Conservation (phyloP, 2,113 vertebrate species). For the Chauna torquata region DNA sequence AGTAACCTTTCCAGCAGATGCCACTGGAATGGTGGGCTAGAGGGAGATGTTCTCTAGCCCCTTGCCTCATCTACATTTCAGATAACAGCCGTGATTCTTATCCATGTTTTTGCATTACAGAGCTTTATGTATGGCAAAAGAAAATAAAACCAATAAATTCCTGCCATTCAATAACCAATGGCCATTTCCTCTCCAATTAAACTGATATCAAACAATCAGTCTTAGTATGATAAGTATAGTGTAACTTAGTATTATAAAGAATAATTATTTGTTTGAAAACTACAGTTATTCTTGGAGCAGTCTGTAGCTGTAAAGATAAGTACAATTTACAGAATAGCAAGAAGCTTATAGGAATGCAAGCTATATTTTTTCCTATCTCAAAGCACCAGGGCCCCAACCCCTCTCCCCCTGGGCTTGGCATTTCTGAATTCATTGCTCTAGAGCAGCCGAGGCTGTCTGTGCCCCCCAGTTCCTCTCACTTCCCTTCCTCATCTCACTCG, state of each 20-base stretch:
- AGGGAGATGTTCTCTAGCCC: neutral
- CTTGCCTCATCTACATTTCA: neutral
- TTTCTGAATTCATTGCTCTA: neutral
- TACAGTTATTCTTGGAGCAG: conserved; percentile 39
- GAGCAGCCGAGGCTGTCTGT: accelerated
- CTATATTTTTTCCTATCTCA: neutral
- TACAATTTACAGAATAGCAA: neutral
- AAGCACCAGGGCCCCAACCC: neutral
- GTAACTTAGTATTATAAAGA: no score
- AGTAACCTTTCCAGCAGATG: conserved; percentile 31
- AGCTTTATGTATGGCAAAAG: neutral
- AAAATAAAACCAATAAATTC: neutral
- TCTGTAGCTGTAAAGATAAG: neutral
- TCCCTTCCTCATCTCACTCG: neutral
- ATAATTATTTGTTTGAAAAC: conserved; percentile 57
- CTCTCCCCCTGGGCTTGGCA: neutral
- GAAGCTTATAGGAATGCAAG: neutral
- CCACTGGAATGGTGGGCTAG: neutral
- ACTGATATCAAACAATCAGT: conserved; percentile 41
- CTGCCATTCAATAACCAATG: conserved; percentile 18
- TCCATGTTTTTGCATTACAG: neutral
- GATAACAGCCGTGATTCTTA: neutral
- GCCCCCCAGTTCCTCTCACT: accelerated
- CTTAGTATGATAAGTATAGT: no score
- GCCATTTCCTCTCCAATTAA: conserved; percentile 63